Evolutionary conservation across 1,140 invertebrate genomes (phyloP), one percentile per base, ranked within the genome.

Genomic region (Drosophila ironensis): DNA sequence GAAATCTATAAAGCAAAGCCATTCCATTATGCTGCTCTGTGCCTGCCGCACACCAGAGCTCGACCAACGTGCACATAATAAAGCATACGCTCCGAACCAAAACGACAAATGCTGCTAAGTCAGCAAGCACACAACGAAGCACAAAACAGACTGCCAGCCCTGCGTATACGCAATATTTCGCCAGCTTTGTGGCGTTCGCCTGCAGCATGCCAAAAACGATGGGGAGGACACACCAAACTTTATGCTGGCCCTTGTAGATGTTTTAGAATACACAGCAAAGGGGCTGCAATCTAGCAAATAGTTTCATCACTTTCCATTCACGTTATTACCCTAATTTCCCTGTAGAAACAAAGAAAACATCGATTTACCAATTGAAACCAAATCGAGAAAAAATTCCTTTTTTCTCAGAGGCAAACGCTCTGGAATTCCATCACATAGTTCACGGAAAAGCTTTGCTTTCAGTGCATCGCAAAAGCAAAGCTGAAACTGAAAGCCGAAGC

Each of bases 1-100:
- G 68, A 82, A 84, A 82, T 84, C 78, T 82, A 82, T 77, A 84
- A 82, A 61, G 72, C 72, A 61, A 42, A 28, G 71, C 60, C 40
- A 52, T 69, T 69, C 37, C 56, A 57, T 41, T 44, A 37, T 57
- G 52, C 27, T 60, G 56, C n/a, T n/a, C n/a, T 60, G 56, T 60
- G 51, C 33, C 42, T 42, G 30, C 35, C 33, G 40, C 48, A 28
- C 54, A 57, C 5, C 9, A 6, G 4, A 30, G 28, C 11, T 30
- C 30, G 30, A 33, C 61, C 50, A 46, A 52, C 69, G 73, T 66
- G 76, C 64, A 82, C 69, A 82, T 82, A 57, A 73, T 82, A 73
- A 84, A 77, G 67, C 77, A 77, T 82, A 69, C 69, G 59, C 60
- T 64, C 54, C 45, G 54, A 57, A 37, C 33, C 33, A 14, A 16